A percentile compares a stretch with the other conserved stretches of the same genome.
Evolutionary conservation across 2,888 invertebrate species (phyloP).

Genomic region (Dione vanillae): DNA sequence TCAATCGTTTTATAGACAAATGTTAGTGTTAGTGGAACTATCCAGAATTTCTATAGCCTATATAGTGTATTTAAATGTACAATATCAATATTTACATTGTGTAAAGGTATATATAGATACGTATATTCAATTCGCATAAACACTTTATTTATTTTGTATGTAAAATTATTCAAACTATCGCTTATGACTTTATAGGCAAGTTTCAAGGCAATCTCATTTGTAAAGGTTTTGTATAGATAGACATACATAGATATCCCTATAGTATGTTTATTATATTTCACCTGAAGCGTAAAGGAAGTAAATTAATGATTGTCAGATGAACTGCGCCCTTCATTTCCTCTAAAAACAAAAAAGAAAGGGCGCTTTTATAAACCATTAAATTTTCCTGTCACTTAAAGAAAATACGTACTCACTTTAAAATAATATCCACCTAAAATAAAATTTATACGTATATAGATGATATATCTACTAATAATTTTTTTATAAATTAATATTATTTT

Average conservation of each 20-base stretch:
- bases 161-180: too few species aligned
- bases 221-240: not conserved
- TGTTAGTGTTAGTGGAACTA: not conserved
- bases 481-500: too few species aligned
- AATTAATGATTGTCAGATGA: slow-evolving; percentile 45
- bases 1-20: not conserved
- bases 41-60: not conserved
- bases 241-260: not conserved
- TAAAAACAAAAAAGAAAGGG: slow-evolving; percentile 35
- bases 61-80: too few species aligned
- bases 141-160: too few species aligned
- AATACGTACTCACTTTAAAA: not conserved
- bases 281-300: slow-evolving; percentile 35
- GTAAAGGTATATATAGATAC: too few species aligned
- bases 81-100: too few species aligned
- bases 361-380: slow-evolving; percentile 27
- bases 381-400: not conserved
- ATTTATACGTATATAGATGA: too few species aligned
- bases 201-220: not conserved
- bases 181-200: too few species aligned
- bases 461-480: too few species aligned
- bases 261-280: slow-evolving; percentile 14
- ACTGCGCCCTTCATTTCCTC: slow-evolving; percentile 44
- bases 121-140: too few species aligned
- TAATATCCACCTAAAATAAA: too few species aligned